A percentile compares a stretch with the other conserved stretches of the same genome.
These are phyloP conservation scores for Galeopterus variegatus DNA, from an alignment of 2,113 vertebrate species.

Conservation along the genomic window DNA sequence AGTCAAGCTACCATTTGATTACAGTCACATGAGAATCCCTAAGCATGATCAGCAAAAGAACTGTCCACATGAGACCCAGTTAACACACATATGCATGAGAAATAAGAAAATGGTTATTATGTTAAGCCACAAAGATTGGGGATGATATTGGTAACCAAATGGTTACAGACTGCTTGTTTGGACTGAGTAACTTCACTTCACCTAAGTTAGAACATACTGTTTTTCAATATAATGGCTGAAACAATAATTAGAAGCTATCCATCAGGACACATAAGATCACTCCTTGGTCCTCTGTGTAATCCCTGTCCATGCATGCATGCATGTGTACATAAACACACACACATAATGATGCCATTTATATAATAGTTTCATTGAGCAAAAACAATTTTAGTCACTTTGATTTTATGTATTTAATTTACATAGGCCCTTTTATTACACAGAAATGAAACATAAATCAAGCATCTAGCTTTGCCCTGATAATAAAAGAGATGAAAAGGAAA, in stretches of 20 bases:
- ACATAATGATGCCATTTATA: slow-evolving; percentile 17
- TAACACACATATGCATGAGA: slow-evolving; percentile 13
- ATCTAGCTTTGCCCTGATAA: slow-evolving; percentile 45
- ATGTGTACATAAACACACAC: not conserved
- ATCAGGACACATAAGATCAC: not conserved
- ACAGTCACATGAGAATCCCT: not conserved
- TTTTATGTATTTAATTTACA: slow-evolving; percentile 56
- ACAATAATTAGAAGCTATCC: slow-evolving; percentile 51
- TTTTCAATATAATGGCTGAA: not conserved
- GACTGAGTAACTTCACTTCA: slow-evolving; percentile 8
- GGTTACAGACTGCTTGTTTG: slow-evolving; percentile 35
- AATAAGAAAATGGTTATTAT: not conserved
- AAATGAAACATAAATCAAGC: slow-evolving; percentile 66
- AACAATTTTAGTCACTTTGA: slow-evolving; percentile 56
- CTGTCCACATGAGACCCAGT: not conserved
- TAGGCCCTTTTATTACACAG: slow-evolving; percentile 39
- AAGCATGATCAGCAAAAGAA: not conserved
- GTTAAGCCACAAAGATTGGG: slow-evolving; percentile 1
- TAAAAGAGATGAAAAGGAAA: slow-evolving; percentile 56
- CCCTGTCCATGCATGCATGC: not conserved
- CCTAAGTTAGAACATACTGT: not conserved
- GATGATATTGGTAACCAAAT: not conserved
- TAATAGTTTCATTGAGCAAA: slow-evolving; percentile 30
- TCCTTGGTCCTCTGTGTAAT: not conserved
- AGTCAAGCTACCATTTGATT: not conserved